A percentile compares a stretch with the other conserved stretches of the same genome.
These are phyloP conservation scores for Anthonomus grandis DNA, from an alignment of 1,140 invertebrate species.

Conservation along the genomic window DNA sequence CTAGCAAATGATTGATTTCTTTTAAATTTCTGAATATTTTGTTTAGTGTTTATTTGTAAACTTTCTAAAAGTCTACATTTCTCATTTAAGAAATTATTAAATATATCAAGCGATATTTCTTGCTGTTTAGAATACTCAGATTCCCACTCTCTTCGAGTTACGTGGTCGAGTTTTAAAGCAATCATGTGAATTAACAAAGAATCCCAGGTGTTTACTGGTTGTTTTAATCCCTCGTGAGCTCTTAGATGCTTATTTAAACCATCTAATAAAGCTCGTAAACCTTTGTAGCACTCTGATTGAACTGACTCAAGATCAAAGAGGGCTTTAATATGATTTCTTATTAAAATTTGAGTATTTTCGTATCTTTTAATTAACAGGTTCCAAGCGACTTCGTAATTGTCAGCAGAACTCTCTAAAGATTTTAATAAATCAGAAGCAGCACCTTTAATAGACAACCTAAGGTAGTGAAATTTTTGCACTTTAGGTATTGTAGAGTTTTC, in stretches of 20 bases:
- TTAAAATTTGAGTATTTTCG: constrained; percentile 36
- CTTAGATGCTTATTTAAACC: constrained; percentile 15
- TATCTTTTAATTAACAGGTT: constrained; percentile 39
- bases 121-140: constrained; percentile 9
- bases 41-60: too few species aligned
- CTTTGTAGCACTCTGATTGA: constrained; percentile 17
- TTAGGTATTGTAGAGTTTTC: constrained; percentile 26
- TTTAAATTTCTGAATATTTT: too few species aligned
- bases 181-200: constrained; percentile 25
- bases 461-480: constrained; percentile 43
- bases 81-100: too few species aligned
- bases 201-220: constrained; percentile 24
- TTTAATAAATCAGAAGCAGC: constrained; percentile 36
- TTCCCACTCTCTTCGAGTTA: constrained; percentile 32
- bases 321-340: constrained; percentile 26
- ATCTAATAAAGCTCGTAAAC: constrained; percentile 15
- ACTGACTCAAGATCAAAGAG: constrained; percentile 16
- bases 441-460: constrained; percentile 36
- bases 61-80: too few species aligned
- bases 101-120: too few species aligned
- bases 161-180: constrained; percentile 28
- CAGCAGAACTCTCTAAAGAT: constrained; percentile 32
- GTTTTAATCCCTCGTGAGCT: constrained; percentile 12
- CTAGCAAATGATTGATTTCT: too few species aligned
- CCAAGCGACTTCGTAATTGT: constrained; percentile 43